phyloP scores from a whole-genome alignment of 2,113 vertebrate genomes.

The Saguinus midas region DNA sequence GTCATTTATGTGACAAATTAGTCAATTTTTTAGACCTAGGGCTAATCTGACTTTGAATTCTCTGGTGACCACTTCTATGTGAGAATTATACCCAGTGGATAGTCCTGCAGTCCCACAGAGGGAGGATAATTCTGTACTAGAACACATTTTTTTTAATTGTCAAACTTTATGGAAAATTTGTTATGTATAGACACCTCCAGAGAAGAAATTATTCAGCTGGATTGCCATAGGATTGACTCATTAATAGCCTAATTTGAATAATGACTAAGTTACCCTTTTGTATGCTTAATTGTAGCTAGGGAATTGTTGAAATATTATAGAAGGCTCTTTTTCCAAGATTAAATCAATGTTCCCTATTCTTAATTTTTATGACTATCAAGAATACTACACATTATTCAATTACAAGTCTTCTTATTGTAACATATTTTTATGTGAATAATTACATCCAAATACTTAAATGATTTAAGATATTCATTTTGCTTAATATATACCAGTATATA shows the following conservation, averaged over 20 bases:
- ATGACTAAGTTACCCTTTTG: constrained; percentile 67
- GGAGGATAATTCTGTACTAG: not conserved
- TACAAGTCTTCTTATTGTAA: constrained; percentile 1
- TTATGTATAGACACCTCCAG: constrained; percentile 51
- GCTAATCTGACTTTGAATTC: not conserved
- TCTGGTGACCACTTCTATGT: not conserved
- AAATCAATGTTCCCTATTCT: constrained; percentile 44
- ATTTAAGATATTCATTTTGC: not conserved
- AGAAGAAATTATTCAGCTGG: constrained; percentile 68
- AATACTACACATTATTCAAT: not conserved
- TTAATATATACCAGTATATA: not conserved
- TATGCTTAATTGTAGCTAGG: constrained; percentile 50
- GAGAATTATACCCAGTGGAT: not conserved
- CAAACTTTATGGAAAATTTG: constrained; percentile 59
- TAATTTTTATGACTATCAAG: constrained; percentile 34
- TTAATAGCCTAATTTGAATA: constrained; percentile 71
- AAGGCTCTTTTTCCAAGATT: constrained; percentile 49
- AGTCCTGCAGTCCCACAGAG: not conserved
- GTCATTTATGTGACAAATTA: constrained; percentile 36
- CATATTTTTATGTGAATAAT: constrained; percentile 13
- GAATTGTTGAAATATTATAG: constrained; percentile 63
- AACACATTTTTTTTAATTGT: constrained; percentile 24
- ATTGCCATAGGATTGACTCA: constrained; percentile 58
- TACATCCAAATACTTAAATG: not conserved
- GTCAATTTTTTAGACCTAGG: not conserved